A percentile compares a stretch with the other conserved stretches of the same genome.
These are phyloP conservation scores for Gymnothorax javanicus DNA, from an alignment of 2,797 vertebrate species.

Conservation along the genomic window DNA sequence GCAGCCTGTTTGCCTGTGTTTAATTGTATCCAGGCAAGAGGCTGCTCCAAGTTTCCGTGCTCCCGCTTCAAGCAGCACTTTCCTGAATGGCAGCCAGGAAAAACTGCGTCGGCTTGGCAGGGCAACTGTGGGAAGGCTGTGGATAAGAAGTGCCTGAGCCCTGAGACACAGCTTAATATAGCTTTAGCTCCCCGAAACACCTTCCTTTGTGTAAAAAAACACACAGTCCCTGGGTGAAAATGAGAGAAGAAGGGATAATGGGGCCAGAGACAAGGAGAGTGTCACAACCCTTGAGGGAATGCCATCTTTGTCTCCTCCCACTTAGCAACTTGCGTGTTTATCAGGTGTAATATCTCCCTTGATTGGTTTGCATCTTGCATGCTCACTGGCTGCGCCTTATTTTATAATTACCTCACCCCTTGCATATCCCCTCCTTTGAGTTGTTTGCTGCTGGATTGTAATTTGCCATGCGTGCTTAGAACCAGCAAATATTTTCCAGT, in stretches of 20 bases:
- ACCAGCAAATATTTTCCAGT: too few species aligned
- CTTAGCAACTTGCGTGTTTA: too few species aligned
- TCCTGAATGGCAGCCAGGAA: constrained; percentile 98
- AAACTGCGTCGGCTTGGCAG: constrained; percentile 90
- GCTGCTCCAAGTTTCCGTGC: constrained; percentile 91
- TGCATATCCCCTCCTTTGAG: too few species aligned
- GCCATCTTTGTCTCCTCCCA: not conserved
- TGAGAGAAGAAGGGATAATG: constrained; percentile 8
- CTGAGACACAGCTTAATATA: constrained; percentile 73
- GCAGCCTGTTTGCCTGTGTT: constrained; percentile 85
- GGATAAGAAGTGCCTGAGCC: constrained; percentile 72
- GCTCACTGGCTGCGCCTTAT: too few species aligned
- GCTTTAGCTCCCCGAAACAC: constrained; percentile 70
- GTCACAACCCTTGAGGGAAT: constrained; percentile 13
- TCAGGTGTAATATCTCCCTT: too few species aligned
- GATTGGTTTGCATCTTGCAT: too few species aligned
- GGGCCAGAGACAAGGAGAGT: not conserved
- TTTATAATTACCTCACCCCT: too few species aligned
- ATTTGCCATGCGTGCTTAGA: too few species aligned
- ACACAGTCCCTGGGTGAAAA: constrained; percentile 17
- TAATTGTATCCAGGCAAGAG: constrained; percentile 93
- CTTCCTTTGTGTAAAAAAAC: constrained; percentile 71
- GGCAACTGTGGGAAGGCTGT: constrained; percentile 86
- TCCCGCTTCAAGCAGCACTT: constrained; percentile 84
- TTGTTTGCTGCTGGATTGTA: too few species aligned